Evolutionary conservation across 1,140 invertebrate genomes (phyloP).

Genomic region (Bombus pascuorum): DNA sequence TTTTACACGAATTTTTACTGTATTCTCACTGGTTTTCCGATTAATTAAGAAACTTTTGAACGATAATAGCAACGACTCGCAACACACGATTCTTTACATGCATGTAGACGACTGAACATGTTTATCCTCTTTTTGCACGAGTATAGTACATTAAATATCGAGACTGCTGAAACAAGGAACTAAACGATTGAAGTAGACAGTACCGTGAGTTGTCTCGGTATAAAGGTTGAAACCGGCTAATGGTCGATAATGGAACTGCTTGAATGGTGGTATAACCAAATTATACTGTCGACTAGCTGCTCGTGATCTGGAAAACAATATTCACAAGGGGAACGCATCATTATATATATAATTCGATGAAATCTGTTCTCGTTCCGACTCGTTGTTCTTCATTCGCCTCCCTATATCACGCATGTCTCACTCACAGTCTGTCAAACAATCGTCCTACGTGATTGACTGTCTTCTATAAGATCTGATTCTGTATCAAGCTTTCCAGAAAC

Average conservation of each 20-base stretch:
- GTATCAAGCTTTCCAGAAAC: neutral
- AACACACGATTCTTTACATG: no score
- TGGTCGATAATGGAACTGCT: conserved; percentile 74
- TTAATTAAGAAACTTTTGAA: neutral
- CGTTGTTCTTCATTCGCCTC: neutral
- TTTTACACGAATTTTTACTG: neutral
- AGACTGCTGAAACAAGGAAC: conserved; percentile 20
- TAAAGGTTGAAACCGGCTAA: conserved; percentile 60
- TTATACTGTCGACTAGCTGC: conserved; percentile 55
- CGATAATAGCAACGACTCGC: neutral
- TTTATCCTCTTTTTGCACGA: neutral
- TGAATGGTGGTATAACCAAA: conserved; percentile 64
- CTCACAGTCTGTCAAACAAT: neutral
- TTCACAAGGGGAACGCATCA: conserved; percentile 11
- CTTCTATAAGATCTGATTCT: neutral
- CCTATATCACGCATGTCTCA: neutral
- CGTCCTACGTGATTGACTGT: neutral
- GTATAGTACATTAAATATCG: neutral
- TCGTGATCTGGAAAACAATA: conserved; percentile 55
- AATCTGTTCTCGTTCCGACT: neutral
- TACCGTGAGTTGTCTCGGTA: conserved; percentile 24
- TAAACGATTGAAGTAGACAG: conserved; percentile 24
- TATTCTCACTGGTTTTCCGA: neutral
- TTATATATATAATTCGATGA: conserved; percentile 4
- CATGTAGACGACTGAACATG: neutral